A percentile compares a stretch with the other conserved stretches of the same genome.
These are phyloP conservation scores for Noctua pronuba DNA, from an alignment of 2,888 invertebrate genomes.

Conservation along the genomic window DNA sequence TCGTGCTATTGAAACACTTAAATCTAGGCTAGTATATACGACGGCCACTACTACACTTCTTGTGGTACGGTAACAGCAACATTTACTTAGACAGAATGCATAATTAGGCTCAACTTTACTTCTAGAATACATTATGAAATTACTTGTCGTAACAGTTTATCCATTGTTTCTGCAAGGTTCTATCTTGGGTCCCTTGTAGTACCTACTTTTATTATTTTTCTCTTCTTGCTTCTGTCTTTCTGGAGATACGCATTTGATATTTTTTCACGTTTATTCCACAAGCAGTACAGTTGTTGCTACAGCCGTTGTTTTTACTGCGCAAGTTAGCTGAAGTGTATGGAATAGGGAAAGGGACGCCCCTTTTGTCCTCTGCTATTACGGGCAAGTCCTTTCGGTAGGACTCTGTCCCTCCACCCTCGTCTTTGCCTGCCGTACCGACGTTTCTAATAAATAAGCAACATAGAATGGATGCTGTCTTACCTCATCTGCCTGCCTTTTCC, in stretches of 20 bases:
- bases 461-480: background rate
- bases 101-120: conserved; percentile 6
- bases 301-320: background rate
- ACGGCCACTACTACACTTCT: conserved; percentile 10
- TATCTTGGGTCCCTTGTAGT: background rate
- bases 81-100: conserved; percentile 29
- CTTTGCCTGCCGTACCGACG: background rate
- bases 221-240: background rate
- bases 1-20: conserved; percentile 52
- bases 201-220: background rate
- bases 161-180: conserved; percentile 16
- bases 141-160: background rate
- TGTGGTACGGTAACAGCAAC: background rate
- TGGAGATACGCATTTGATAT: background rate
- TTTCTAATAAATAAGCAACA: background rate
- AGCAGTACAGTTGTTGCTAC: background rate
- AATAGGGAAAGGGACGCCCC: background rate
- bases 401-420: background rate
- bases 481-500: no score
- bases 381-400: background rate
- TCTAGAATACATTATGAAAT: background rate
- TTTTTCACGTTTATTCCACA: background rate
- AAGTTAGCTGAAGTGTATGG: background rate
- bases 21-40: conserved; percentile 40
- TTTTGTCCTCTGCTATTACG: background rate